Base-by-base conservation (phyloP, 2,113 vertebrate genomes). In the Seriola aureovittata region DNA sequence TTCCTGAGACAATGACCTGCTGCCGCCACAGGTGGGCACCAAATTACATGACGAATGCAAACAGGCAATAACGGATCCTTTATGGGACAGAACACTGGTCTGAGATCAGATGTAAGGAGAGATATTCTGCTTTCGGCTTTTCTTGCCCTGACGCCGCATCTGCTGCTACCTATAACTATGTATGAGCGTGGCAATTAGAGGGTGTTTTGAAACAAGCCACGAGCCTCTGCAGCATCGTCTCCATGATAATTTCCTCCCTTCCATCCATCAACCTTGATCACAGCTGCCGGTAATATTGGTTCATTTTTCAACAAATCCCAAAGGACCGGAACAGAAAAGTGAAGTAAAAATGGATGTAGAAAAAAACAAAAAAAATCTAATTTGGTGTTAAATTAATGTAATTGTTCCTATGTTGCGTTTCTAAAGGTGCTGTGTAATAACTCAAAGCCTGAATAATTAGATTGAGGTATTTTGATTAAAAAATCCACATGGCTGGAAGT, bases 181-280 rank as follows among this genome's bases (percentile, higher is more conserved):
- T 66, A 84, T 81, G 62, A 54, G 54, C 57, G 12, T 9, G 14
- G 5, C 16, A 36, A 44, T 34, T 38, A 38, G 44, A 78, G 59
- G 29, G 25, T 40, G 40, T 12, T 80, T 34, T 54, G 17, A 71
- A 71, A 42, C 40, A 11, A 25, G 85, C 50, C 23, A 46, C n/a
- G n/a, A 34, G 65, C 17, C 34, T 85, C 60, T 1, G 73, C 16
- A 46, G 68, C 52, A 16, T 36, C 17, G 13, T 72, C 38, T 48
- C 42, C 50, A 52, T 63, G 75, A 82, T 57, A 23, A 64, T 68
- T 55, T 78, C 29, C 48, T 67, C 38, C 40, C 52, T 58, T 84
- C 25, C 71, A 84, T 91, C 87, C 71, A 78, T 89, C 85, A 84
- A 48, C 64, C 17, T 4, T 29, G 76, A 87, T 81, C 80, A 84